Conservation (phyloP, 2,888 invertebrate genomes). For the Acleris cristana region DNA sequence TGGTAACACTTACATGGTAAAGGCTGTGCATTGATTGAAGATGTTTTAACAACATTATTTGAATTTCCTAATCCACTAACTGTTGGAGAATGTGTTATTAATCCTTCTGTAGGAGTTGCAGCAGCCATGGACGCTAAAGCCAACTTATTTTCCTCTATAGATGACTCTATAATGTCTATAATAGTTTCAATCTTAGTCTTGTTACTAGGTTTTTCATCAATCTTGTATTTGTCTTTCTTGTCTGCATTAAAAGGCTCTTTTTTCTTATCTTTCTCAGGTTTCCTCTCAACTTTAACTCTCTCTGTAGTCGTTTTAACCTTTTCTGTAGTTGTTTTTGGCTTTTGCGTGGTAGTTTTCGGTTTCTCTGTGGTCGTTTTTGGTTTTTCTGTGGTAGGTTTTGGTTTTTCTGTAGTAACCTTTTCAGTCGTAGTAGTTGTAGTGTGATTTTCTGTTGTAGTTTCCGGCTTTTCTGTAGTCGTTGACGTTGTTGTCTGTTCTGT, state of each 20-base stretch:
- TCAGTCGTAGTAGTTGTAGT: conserved; percentile 42
- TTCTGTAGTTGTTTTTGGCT: conserved; percentile 47
- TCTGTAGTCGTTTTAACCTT: conserved; percentile 48
- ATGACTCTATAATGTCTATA: conserved; percentile 62
- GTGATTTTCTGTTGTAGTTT: conserved; percentile 49
- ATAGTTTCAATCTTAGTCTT: conserved; percentile 57
- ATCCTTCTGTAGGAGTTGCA: conserved; percentile 71
- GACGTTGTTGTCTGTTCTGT: conserved; percentile 46
- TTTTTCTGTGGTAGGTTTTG: conserved; percentile 45
- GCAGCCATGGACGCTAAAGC: conserved; percentile 49
- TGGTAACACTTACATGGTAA: conserved; percentile 62
- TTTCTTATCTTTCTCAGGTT: conserved; percentile 62
- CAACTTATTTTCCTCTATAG: conserved; percentile 55
- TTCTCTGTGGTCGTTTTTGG: conserved; percentile 51
- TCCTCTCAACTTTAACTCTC: conserved; percentile 50
- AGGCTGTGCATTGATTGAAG: conserved; percentile 68
- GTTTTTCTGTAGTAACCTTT: conserved; percentile 47
- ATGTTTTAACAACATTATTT: conserved; percentile 54
- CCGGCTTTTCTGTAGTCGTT: conserved; percentile 45
- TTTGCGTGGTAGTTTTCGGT: conserved; percentile 44
- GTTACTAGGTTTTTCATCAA: conserved; percentile 58
- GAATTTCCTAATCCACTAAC: conserved; percentile 45
- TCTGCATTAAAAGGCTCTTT: conserved; percentile 60
- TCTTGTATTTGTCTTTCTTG: conserved; percentile 62
- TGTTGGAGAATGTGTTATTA: conserved; percentile 54